Percentiles rank a stretch among this genome's conserved stretches.
phyloP scores from a whole-genome alignment of 1,140 invertebrate species.

The Lasaia peninsularis region DNA sequence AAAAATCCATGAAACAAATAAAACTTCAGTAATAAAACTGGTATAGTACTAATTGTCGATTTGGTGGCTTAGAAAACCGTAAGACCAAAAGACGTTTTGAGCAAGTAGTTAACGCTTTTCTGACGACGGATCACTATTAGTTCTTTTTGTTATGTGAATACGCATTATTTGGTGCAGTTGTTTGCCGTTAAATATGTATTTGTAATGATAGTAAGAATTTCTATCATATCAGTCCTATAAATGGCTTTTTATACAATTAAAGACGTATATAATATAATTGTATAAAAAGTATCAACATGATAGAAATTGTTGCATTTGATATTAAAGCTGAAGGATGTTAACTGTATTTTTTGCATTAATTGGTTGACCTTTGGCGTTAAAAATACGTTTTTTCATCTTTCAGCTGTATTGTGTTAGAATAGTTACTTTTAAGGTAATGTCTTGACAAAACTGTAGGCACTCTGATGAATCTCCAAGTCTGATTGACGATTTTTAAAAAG shows the following conservation, averaged over 20 bases:
- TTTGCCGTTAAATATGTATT: not conserved
- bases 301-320: not conserved
- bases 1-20: no score
- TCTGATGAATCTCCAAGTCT: conserved; percentile 47
- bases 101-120: no score
- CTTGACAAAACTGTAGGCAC: conserved; percentile 55
- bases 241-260: not conserved
- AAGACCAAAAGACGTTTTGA: no score
- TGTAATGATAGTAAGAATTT: not conserved
- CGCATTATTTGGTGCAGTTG: conserved; percentile 1
- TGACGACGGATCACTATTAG: no score
- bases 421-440: conserved; percentile 28
- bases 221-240: not conserved
- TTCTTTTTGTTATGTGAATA: not conserved
- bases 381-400: conserved; percentile 7
- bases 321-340: conserved; percentile 2
- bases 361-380: not conserved
- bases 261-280: not conserved
- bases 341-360: not conserved
- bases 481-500: conserved; percentile 44
- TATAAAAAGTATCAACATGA: not conserved
- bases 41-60: no score
- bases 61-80: no score
- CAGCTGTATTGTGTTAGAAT: conserved; percentile 11
- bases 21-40: no score